Evolutionary conservation across 2,888 invertebrate species (phyloP).

Genomic region (Drosophila incognita): DNA sequence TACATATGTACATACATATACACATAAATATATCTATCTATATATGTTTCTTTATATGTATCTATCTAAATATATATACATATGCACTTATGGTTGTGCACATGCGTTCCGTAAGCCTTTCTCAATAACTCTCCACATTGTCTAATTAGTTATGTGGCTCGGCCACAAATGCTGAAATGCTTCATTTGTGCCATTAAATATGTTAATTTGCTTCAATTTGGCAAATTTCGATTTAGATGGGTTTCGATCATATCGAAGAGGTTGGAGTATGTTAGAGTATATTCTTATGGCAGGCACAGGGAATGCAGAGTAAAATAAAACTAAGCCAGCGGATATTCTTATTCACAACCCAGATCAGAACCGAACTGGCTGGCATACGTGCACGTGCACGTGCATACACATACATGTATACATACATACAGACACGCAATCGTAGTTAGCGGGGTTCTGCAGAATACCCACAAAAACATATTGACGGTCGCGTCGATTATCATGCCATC

Average conservation of each 20-base stretch:
- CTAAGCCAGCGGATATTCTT: too few species aligned
- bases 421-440: too few species aligned
- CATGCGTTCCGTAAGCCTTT: conserved; percentile 35
- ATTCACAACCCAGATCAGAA: too few species aligned
- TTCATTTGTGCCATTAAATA: not conserved
- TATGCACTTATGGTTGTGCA: conserved; percentile 8
- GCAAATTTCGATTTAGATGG: conserved; percentile 10
- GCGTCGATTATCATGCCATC: too few species aligned
- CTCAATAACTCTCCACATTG: conserved; percentile 15
- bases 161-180: conserved; percentile 9
- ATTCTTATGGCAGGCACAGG: too few species aligned
- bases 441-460: too few species aligned
- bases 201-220: conserved; percentile 7
- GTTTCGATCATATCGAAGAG: not conserved
- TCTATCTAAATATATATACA: not conserved
- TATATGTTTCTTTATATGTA: not conserved
- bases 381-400: too few species aligned
- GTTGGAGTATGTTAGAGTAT: not conserved
- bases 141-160: conserved; percentile 36
- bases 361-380: too few species aligned
- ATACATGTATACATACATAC: too few species aligned
- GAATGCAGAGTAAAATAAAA: too few species aligned
- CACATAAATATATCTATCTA: not conserved
- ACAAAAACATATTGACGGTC: too few species aligned
- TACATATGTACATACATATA: not conserved